phyloP scores from a whole-genome alignment of 2,113 vertebrate genomes.

The Plecturocebus donacophilus region DNA sequence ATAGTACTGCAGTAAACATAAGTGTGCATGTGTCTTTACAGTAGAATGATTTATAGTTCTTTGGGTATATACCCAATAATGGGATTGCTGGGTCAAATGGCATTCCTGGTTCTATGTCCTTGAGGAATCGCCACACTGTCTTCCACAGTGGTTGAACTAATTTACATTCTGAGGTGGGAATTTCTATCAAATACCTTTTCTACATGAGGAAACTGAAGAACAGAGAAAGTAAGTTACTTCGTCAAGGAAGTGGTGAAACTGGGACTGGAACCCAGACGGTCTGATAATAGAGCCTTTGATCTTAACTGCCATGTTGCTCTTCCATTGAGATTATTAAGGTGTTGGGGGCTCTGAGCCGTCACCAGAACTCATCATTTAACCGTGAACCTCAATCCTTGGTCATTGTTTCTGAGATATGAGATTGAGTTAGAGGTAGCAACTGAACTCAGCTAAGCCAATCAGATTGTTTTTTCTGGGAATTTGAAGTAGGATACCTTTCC shows the following conservation, averaged over 20 bases:
- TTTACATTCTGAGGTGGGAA: neutral
- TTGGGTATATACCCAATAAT: no score
- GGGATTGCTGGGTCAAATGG: no score
- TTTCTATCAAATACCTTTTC: neutral
- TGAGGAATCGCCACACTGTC: no score
- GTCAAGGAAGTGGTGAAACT: neutral
- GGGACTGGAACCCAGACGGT: neutral
- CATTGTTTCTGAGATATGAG: neutral
- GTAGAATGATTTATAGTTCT: no score
- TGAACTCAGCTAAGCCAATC: neutral
- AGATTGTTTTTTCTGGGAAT: neutral
- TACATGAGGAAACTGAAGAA: neutral
- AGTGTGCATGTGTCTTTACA: no score
- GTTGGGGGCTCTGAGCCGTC: neutral
- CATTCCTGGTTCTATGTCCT: no score
- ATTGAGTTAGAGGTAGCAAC: neutral
- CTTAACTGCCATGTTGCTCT: neutral
- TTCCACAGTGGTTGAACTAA: no score
- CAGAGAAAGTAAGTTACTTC: neutral
- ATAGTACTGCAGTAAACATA: no score
- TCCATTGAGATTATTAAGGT: neutral
- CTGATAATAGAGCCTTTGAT: neutral
- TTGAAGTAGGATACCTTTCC: rapidly evolving
- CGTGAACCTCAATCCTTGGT: neutral
- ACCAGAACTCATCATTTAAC: neutral